Evolutionary conservation across 2,797 vertebrate species (phyloP).

Genomic region (Coranthus polyacanthus): DNA sequence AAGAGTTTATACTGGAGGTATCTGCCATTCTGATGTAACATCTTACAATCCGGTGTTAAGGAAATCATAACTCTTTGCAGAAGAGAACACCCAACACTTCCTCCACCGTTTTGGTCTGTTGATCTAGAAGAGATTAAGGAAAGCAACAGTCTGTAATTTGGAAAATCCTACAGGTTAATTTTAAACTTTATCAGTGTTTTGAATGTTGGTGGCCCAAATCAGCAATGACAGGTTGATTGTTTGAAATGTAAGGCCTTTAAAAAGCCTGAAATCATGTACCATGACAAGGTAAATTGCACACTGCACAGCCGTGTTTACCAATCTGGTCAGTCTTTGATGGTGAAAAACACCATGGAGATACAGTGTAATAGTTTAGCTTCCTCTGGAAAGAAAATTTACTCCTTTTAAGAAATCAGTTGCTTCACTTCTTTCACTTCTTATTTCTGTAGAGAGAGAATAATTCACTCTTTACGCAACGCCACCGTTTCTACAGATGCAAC

Average conservation of each 20-base stretch:
- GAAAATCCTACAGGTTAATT: constrained; percentile 45
- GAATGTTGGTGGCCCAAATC: constrained; percentile 61
- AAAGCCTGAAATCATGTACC: constrained; percentile 30
- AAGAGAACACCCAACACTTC: constrained; percentile 7
- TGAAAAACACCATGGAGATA: constrained; percentile 1
- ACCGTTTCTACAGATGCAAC: constrained; percentile 14
- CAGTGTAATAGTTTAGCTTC: neutral
- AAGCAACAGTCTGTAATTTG: constrained; percentile 49
- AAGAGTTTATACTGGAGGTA: constrained; percentile 13
- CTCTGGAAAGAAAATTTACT: neutral
- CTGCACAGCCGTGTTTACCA: constrained; percentile 10
- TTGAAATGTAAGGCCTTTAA: constrained; percentile 54
- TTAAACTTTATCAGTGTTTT: constrained; percentile 37
- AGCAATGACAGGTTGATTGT: constrained; percentile 46
- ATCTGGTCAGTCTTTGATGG: constrained; percentile 16
- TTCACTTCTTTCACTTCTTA: constrained; percentile 1
- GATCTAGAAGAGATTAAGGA: constrained; percentile 28
- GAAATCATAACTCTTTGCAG: constrained; percentile 44
- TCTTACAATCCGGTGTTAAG: constrained; percentile 31
- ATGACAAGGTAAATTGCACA: constrained; percentile 46
- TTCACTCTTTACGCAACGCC: neutral
- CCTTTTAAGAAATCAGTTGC: neutral
- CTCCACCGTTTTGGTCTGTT: constrained; percentile 36
- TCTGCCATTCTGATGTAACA: constrained; percentile 44
- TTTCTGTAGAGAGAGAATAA: neutral